Conservation (phyloP, 2,797 vertebrate genomes). For the Sebastes jordani region DNA sequence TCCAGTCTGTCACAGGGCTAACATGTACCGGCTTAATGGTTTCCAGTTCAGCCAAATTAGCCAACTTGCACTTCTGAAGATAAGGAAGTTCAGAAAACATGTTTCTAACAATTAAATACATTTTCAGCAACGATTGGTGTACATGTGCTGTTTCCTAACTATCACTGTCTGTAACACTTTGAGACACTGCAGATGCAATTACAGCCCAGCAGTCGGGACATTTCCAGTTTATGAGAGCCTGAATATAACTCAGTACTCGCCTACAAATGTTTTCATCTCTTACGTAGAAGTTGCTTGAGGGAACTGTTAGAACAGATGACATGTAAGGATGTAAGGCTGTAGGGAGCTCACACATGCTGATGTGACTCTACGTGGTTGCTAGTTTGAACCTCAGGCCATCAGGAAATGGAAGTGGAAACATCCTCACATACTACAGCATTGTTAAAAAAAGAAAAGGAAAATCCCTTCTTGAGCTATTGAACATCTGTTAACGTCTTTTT, state of each 20-base stretch:
- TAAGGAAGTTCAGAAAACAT: background rate
- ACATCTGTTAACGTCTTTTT: background rate
- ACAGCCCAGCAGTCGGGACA: background rate
- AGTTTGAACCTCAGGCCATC: background rate
- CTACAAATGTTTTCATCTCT: background rate
- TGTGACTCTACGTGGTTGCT: background rate
- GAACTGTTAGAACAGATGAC: background rate
- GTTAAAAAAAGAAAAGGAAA: background rate
- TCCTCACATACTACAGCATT: background rate
- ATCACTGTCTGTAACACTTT: background rate
- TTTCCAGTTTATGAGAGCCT: background rate
- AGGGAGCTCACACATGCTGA: background rate
- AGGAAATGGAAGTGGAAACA: background rate
- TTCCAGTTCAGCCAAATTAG: background rate
- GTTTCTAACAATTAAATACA: background rate
- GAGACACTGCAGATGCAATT: background rate
- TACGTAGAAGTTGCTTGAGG: background rate
- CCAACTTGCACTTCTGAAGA: background rate
- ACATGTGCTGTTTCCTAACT: background rate
- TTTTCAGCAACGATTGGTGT: background rate
- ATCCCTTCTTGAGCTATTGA: background rate
- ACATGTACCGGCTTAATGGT: background rate
- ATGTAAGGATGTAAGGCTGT: background rate
- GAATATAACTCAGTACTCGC: background rate
- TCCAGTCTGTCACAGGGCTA: background rate